Conservation (phyloP, 2,888 invertebrate species). For the Nomada hirtipes region DNA sequence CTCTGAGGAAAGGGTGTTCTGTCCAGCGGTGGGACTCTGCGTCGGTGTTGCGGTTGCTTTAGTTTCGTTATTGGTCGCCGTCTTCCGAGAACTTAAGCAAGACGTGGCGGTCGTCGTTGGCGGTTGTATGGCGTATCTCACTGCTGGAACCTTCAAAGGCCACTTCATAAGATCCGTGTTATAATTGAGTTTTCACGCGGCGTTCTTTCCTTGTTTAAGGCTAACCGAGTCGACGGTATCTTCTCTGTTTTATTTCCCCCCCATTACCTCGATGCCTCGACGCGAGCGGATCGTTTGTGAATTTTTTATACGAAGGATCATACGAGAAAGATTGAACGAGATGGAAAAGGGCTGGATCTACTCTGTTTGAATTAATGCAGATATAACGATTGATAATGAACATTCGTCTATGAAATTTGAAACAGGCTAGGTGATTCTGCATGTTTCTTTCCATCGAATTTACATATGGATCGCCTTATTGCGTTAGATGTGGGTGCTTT, state of each 20-base stretch:
- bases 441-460: too few species aligned
- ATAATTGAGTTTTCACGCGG: slow-evolving; percentile 4
- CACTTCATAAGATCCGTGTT: slow-evolving; percentile 53
- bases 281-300: too few species aligned
- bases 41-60: slow-evolving; percentile 85
- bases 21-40: slow-evolving; percentile 86
- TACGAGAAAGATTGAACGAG: too few species aligned
- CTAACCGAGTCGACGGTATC: neutral
- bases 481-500: too few species aligned
- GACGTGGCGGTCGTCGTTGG: slow-evolving; percentile 85
- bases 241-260: neutral
- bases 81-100: slow-evolving; percentile 83
- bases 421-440: too few species aligned
- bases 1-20: slow-evolving; percentile 70
- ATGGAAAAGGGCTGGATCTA: neutral
- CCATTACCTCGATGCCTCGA: neutral
- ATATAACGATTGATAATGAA: too few species aligned
- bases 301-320: too few species aligned
- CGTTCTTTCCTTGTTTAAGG: neutral
- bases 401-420: too few species aligned
- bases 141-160: slow-evolving; percentile 84
- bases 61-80: slow-evolving; percentile 84
- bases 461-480: too few species aligned
- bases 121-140: slow-evolving; percentile 86
- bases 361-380: neutral